Evolutionary conservation across 1,140 invertebrate species (phyloP).

Genomic region (Papilio helenus): DNA sequence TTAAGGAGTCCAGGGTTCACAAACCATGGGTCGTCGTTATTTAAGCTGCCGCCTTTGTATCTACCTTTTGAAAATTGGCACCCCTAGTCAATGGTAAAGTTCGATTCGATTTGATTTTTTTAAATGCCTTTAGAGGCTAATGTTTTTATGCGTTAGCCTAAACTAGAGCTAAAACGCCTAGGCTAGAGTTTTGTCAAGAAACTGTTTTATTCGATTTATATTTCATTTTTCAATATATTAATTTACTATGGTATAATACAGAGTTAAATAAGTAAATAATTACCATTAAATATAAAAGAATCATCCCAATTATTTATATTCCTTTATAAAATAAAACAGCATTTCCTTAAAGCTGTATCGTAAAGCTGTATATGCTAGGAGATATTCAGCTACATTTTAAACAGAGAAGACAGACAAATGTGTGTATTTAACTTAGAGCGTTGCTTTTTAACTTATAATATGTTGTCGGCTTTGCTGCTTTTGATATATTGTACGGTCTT

Average conservation of each 20-base stretch:
- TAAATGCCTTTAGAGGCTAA: no score
- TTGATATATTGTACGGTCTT: not conserved
- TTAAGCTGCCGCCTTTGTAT: not conserved
- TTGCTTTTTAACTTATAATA: slow-evolving; percentile 5
- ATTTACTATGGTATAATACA: no score
- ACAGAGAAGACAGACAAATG: slow-evolving; percentile 12
- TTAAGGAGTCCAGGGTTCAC: not conserved
- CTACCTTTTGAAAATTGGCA: not conserved
- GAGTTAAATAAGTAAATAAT: no score
- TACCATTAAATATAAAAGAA: no score
- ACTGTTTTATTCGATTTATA: no score
- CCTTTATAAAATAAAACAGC: not conserved
- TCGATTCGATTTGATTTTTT: no score
- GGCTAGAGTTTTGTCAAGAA: no score
- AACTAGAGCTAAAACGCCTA: no score
- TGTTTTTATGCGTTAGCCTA: no score
- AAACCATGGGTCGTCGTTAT: not conserved
- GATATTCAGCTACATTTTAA: not conserved
- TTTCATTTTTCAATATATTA: no score
- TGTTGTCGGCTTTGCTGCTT: not conserved
- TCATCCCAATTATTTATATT: not conserved
- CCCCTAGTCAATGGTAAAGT: not conserved
- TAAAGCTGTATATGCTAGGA: not conserved
- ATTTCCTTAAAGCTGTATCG: not conserved
- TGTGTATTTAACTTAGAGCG: slow-evolving; percentile 2